Base-by-base conservation (phyloP, 2,797 vertebrate genomes). In the Coregonus suidteri region DNA sequence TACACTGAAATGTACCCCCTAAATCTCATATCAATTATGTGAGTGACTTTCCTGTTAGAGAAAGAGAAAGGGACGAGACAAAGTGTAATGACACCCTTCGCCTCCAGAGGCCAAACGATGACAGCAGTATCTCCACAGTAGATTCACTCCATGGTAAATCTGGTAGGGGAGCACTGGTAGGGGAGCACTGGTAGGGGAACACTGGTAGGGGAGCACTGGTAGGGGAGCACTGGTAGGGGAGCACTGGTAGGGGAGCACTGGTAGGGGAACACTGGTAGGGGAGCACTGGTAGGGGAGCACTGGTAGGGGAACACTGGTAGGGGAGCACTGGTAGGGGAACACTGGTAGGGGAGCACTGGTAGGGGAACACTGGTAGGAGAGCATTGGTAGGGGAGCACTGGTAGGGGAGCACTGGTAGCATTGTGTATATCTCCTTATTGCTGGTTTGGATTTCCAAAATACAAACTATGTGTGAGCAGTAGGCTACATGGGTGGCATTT, bases 11-110 rank as follows among this genome's bases (percentile, higher is more conserved):
- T 94, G 93, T 93, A 93, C 83, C 94, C 93, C 94, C 94, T 87
- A 94, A 95, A 94, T 95, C 94, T 95, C 94, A 94, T 93, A 94
- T 94, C 94, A 95, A 95, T 95, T 95, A 95, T 93, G 92, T 93
- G 91, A 91, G 90, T 89, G 90, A 93, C 91, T 92, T 93, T 94
- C 91, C 92, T 91, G 94, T 93, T 93, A 87, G 83, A 83, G 83
- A 81, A 82, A 83, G 78, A 79, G 76, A 81, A 86, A 75, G 73
- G 83, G 80, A 79, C 51, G 85, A 88, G 87, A 90, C 84, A 85
- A 47, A 83, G 72, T 74, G 83, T 82, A 86, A 76, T 81, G 85
- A 79, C 84, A 77, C 86, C 77, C 78, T 85, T 83, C 80, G 84
- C 84, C 93, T 93, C 92, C 74, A 56, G 92, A 93, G 93, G 85